Conservation (phyloP, 1,140 invertebrate species). For the Gryon sp. region DNA sequence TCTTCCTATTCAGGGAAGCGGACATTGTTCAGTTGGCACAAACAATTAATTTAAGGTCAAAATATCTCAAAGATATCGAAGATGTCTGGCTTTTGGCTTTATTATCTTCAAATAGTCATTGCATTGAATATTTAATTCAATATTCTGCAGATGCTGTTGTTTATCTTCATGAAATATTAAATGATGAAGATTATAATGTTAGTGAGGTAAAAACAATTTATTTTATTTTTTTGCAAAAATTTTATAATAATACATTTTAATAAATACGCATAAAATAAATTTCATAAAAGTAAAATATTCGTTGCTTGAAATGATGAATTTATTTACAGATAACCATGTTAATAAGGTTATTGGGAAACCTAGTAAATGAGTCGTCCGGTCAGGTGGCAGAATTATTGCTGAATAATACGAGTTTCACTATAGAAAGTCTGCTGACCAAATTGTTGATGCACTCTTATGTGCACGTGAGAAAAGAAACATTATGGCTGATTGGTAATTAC, state of each 20-base stretch:
- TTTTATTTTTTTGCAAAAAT: slow-evolving; percentile 6
- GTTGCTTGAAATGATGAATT: too few species aligned
- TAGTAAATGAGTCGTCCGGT: slow-evolving; percentile 61
- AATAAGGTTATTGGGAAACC: slow-evolving; percentile 72
- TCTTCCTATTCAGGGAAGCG: slow-evolving; percentile 59
- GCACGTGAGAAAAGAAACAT: slow-evolving; percentile 72
- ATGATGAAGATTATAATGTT: slow-evolving; percentile 39
- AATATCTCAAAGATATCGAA: slow-evolving; percentile 50
- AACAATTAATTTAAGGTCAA: slow-evolving; percentile 35
- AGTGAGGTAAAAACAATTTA: slow-evolving; percentile 23
- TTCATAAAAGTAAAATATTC: too few species aligned
- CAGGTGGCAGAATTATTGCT: slow-evolving; percentile 64
- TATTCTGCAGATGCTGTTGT: slow-evolving; percentile 39
- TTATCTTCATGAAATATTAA: slow-evolving; percentile 25
- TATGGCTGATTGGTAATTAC: slow-evolving; percentile 74
- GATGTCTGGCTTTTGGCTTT: slow-evolving; percentile 71
- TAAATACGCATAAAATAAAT: too few species aligned
- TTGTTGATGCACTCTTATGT: slow-evolving; percentile 67
- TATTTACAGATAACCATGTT: slow-evolving; percentile 71
- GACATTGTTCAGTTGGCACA: slow-evolving; percentile 63
- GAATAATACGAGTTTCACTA: slow-evolving; percentile 61
- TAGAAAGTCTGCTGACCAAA: slow-evolving; percentile 59
- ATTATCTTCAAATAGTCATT: slow-evolving; percentile 68
- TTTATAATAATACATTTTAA: too few species aligned
- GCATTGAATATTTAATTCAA: slow-evolving; percentile 35